These are phyloP conservation scores for Parthenolecanium corni DNA, from an alignment of 2,888 invertebrate genomes.

Conservation along the genomic window DNA sequence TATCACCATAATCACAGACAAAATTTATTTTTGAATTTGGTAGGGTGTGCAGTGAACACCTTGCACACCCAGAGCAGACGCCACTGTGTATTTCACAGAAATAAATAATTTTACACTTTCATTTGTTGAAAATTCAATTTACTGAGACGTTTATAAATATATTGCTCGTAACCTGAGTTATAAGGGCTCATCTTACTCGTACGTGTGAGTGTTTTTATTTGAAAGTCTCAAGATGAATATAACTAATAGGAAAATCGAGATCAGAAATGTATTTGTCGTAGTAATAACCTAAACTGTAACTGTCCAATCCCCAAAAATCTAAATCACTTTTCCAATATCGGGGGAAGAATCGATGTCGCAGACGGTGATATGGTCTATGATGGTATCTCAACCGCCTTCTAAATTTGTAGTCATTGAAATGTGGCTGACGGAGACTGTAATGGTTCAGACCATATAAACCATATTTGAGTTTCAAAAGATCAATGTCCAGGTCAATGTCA, in stretches of 20 bases:
- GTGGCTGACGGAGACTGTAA: slow-evolving; percentile 2
- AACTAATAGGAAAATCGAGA: neutral
- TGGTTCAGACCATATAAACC: slow-evolving; percentile 23
- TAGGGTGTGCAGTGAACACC: too few species aligned
- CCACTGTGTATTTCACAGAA: too few species aligned
- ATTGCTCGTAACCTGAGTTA: neutral
- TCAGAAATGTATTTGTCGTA: slow-evolving; percentile 3
- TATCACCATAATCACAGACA: too few species aligned
- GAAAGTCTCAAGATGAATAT: neutral
- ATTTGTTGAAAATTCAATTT: too few species aligned
- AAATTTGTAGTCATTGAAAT: slow-evolving; percentile 18
- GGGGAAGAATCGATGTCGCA: slow-evolving; percentile 5
- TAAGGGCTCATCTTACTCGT: too few species aligned
- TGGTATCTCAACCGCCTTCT: slow-evolving; percentile 17
- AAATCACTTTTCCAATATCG: slow-evolving; percentile 8
- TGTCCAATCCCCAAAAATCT: slow-evolving; percentile 20
- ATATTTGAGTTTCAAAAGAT: slow-evolving; percentile 20
- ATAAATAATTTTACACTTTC: too few species aligned
- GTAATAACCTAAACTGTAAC: slow-evolving; percentile 14
- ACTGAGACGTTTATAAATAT: neutral
- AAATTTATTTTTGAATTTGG: too few species aligned
- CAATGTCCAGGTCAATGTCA: slow-evolving; percentile 18
- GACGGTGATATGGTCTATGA: slow-evolving; percentile 8
- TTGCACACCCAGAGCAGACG: too few species aligned
- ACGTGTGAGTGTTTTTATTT: too few species aligned